Percentiles rank a stretch among this genome's conserved stretches.
These are phyloP conservation scores for Epizoanthus scotinus DNA, from an alignment of 92 coral and sea anemone species.

Conservation along the genomic window DNA sequence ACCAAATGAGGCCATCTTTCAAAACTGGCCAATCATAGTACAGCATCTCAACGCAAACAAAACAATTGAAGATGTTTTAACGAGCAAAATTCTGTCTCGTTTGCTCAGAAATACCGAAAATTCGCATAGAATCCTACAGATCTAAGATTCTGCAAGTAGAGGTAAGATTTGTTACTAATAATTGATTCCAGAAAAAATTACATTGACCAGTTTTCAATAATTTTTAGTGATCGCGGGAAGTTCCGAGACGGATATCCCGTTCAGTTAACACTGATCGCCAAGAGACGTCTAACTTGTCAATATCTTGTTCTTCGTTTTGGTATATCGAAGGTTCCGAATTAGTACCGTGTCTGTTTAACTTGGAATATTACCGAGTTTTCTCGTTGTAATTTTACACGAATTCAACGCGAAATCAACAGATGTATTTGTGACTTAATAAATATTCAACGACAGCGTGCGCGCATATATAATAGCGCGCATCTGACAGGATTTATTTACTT, in stretches of 20 bases:
- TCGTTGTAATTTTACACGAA: background rate
- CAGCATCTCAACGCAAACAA: conserved; percentile 16
- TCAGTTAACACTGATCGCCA: background rate
- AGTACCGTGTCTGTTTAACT: background rate
- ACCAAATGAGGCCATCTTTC: conserved; percentile 16
- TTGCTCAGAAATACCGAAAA: background rate
- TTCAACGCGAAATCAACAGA: too few relatives aligned
- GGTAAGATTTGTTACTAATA: background rate
- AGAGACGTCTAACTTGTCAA: background rate
- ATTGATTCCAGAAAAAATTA: too few relatives aligned
- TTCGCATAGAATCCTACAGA: conserved; percentile 2
- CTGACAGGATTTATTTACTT: too few relatives aligned
- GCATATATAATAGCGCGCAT: too few relatives aligned
- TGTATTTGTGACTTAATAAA: too few relatives aligned
- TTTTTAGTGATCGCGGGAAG: too few relatives aligned
- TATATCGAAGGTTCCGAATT: background rate
- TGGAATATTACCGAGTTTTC: too few relatives aligned
- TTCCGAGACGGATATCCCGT: too few relatives aligned
- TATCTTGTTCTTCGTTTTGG: background rate
- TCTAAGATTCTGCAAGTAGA: background rate
- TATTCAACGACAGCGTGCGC: too few relatives aligned
- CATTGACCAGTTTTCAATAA: too few relatives aligned
- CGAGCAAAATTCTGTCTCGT: conserved; percentile 12
- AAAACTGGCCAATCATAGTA: conserved; percentile 28
- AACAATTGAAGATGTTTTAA: background rate